These are phyloP conservation scores for Euura saliciscinereae DNA, from an alignment of 1,140 invertebrate species.

Conservation along the genomic window DNA sequence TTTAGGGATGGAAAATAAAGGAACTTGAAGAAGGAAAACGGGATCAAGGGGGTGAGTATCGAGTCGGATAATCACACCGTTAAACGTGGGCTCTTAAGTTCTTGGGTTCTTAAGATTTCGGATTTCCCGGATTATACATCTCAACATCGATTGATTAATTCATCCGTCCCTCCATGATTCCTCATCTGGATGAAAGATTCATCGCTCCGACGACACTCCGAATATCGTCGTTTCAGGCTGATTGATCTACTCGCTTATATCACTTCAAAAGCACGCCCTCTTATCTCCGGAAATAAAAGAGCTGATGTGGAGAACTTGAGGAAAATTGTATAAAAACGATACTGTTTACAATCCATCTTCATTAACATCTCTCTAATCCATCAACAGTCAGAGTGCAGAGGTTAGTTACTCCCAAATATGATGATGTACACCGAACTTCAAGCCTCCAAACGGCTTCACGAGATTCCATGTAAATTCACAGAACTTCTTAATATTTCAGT, in stretches of 20 bases:
- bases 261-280: not conserved
- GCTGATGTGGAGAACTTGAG: not conserved
- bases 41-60: not conserved
- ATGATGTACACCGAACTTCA: too few relatives aligned
- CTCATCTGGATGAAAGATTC: too few relatives aligned
- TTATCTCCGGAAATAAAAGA: not conserved
- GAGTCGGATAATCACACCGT: constrained; percentile 13
- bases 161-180: too few relatives aligned
- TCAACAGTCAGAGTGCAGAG: too few relatives aligned
- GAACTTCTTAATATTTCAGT: too few relatives aligned
- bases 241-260: constrained; percentile 1
- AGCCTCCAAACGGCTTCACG: too few relatives aligned
- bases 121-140: not conserved
- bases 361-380: too few relatives aligned
- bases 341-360: too few relatives aligned
- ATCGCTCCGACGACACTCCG: not conserved
- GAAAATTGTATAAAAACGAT: too few relatives aligned
- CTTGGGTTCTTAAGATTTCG: constrained; percentile 5
- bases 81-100: constrained; percentile 6
- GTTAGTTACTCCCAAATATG: too few relatives aligned
- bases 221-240: not conserved
- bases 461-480: too few relatives aligned
- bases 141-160: too few relatives aligned
- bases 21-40: not conserved
- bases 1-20: not conserved